A percentile compares a stretch with the other conserved stretches of the same genome.
These are phyloP conservation scores for Psammodynastes pulverulentus DNA, from an alignment of 2,113 vertebrate genomes.

Conservation along the genomic window DNA sequence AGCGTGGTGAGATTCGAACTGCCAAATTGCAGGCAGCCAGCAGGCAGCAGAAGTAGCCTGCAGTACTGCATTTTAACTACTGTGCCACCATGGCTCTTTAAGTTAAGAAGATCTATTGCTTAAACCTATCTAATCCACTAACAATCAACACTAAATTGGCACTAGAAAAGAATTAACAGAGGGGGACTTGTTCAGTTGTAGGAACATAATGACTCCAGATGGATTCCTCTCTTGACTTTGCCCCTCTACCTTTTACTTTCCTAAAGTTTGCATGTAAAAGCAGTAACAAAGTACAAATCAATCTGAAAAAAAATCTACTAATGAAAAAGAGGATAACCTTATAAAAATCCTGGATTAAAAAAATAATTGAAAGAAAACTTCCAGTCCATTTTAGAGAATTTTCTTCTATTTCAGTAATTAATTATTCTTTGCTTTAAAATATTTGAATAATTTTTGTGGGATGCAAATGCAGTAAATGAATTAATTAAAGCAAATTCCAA, in stretches of 20 bases:
- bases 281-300: not conserved
- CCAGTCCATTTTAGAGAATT: not conserved
- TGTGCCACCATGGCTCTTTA: no score
- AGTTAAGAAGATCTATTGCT: not conserved
- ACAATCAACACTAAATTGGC: not conserved
- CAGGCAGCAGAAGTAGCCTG: no score
- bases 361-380: not conserved
- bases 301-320: not conserved
- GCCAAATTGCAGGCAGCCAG: no score
- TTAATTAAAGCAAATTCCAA: not conserved
- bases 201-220: not conserved
- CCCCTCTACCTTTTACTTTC: not conserved
- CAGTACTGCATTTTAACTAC: no score
- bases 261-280: not conserved
- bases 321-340: not conserved
- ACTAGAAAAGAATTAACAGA: not conserved
- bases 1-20: no score
- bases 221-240: not conserved
- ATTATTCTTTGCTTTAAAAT: not conserved
- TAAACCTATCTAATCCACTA: not conserved
- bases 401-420: not conserved
- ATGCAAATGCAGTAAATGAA: not conserved
- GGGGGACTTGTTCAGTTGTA: not conserved
- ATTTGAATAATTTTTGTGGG: not conserved
- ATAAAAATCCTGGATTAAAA: not conserved